These are phyloP conservation scores for Leptinotarsa undecemlineata DNA, from an alignment of 1,140 invertebrate species.

Conservation along the genomic window DNA sequence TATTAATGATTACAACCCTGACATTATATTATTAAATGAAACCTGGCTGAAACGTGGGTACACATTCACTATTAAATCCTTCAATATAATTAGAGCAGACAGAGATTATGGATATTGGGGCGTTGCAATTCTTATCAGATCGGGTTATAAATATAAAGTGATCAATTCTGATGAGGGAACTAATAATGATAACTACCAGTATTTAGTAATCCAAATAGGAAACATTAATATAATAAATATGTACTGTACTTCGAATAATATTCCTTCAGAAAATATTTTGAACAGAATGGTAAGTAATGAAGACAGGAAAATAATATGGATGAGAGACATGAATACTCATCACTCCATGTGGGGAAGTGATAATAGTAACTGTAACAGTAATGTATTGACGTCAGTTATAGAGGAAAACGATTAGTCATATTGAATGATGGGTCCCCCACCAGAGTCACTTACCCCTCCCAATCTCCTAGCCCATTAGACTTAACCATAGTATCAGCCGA, in stretches of 20 bases:
- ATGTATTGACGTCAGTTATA: no score
- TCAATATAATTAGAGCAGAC: constrained; percentile 23
- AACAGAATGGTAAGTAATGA: not conserved
- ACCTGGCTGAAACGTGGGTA: constrained; percentile 20
- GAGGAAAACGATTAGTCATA: no score
- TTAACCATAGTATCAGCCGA: no score
- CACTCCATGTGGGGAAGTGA: not conserved
- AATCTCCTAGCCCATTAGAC: no score
- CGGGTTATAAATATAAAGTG: no score
- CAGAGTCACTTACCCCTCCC: no score
- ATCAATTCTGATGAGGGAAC: no score
- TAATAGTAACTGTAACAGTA: not conserved
- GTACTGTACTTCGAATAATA: no score
- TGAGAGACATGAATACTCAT: not conserved
- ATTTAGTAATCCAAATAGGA: no score
- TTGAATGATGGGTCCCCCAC: no score
- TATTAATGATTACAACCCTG: constrained; percentile 11
- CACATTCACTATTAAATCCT: constrained; percentile 16
- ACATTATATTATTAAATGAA: constrained; percentile 27
- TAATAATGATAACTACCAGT: no score
- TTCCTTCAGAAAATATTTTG: not conserved
- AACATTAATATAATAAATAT: no score
- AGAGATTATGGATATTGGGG: constrained; percentile 23
- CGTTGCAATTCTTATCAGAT: not conserved
- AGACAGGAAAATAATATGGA: not conserved